These are phyloP conservation scores for Lumbricus terrestris DNA, from an alignment of 2,888 invertebrate species.

Conservation along the genomic window DNA sequence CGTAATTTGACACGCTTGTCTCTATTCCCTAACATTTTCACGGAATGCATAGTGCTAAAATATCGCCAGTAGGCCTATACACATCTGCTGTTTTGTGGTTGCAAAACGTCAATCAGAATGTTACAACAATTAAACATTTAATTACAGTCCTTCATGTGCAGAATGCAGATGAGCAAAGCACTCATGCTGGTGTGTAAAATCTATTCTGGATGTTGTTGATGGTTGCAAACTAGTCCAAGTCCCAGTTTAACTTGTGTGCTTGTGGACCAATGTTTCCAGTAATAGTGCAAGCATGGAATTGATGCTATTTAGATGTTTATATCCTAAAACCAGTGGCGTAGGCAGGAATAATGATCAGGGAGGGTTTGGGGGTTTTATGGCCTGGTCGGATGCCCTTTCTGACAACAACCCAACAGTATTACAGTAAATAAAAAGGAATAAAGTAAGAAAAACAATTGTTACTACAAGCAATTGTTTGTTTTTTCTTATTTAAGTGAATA, in stretches of 20 bases:
- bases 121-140: slow-evolving; percentile 3
- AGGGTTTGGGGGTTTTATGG: too few relatives aligned
- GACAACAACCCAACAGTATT: too few relatives aligned
- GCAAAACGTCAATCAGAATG: slow-evolving; percentile 3
- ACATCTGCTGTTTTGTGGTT: neutral
- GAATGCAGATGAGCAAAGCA: too few relatives aligned
- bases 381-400: too few relatives aligned
- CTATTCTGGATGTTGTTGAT: neutral
- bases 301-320: neutral
- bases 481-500: too few relatives aligned
- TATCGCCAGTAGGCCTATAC: slow-evolving; percentile 7
- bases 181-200: neutral
- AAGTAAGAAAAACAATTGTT: too few relatives aligned
- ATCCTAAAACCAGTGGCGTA: too few relatives aligned
- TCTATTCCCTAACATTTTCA: neutral
- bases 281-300: neutral
- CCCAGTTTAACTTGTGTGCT: neutral
- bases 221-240: neutral
- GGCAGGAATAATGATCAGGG: too few relatives aligned
- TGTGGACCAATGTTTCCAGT: neutral
- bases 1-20: neutral
- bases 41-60: slow-evolving; percentile 16
- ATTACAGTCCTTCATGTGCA: neutral
- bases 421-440: too few relatives aligned
- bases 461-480: too few relatives aligned